phyloP scores from a whole-genome alignment of 2,797 vertebrate species.

The Carapus acus region DNA sequence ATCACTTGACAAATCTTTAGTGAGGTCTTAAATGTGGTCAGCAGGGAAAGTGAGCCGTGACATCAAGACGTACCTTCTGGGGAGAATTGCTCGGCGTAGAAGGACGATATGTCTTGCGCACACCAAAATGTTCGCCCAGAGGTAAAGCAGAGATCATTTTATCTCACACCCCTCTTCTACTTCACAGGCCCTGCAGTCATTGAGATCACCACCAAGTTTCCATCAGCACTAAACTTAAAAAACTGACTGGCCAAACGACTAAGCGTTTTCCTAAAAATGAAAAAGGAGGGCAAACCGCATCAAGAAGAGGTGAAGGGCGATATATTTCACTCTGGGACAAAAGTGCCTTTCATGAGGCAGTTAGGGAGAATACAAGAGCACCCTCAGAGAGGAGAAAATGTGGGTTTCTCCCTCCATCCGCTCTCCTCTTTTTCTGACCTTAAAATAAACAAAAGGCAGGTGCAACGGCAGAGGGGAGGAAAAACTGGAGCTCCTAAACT shows the following conservation, averaged over 20 bases:
- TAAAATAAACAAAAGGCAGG: constrained; percentile 75
- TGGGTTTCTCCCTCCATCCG: constrained; percentile 65
- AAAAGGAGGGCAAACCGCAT: constrained; percentile 67
- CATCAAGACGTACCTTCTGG: constrained; percentile 11
- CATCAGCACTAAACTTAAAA: constrained; percentile 35
- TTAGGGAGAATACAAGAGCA: constrained; percentile 60
- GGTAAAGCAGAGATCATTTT: constrained; percentile 10
- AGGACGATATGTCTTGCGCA: constrained; percentile 1
- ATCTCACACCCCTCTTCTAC: constrained; percentile 16
- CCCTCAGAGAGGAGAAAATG: constrained; percentile 63
- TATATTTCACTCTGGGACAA: constrained; percentile 72
- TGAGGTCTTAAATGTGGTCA: constrained; percentile 29
- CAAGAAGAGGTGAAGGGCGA: constrained; percentile 69
- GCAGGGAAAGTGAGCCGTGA: constrained; percentile 23
- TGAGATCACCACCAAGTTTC: constrained; percentile 49
- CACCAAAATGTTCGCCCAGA: constrained; percentile 7
- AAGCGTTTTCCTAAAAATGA: constrained; percentile 57
- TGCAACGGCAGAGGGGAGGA: constrained; percentile 59
- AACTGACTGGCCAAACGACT: constrained; percentile 34
- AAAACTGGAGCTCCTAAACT: constrained; percentile 56
- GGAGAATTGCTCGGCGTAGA: constrained; percentile 3
- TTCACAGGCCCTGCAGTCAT: constrained; percentile 29
- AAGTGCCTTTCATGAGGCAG: constrained; percentile 69
- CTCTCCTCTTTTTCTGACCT: constrained; percentile 63
- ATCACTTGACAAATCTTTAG: constrained; percentile 38